phyloP scores from a whole-genome alignment of 2,888 invertebrate genomes.

The Lapara coniferarum region DNA sequence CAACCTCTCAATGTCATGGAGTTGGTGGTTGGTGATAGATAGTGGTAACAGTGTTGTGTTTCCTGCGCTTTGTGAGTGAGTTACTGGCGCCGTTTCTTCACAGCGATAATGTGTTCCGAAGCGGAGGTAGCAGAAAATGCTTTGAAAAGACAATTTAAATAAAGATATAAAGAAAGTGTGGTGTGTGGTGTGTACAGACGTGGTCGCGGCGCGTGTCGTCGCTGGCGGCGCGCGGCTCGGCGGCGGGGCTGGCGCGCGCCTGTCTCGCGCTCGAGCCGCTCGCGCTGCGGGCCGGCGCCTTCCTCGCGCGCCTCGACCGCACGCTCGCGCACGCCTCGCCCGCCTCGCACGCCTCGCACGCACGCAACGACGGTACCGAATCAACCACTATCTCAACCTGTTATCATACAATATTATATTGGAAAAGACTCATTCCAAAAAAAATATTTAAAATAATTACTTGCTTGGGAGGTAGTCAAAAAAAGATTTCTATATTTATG shows the following conservation, averaged over 20 bases:
- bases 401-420: too few relatives aligned
- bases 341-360: constrained; percentile 62
- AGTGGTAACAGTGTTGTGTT: too few relatives aligned
- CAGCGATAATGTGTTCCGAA: too few relatives aligned
- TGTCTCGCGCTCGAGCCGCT: constrained; percentile 90
- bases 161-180: too few relatives aligned
- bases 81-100: too few relatives aligned
- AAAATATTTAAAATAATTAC: too few relatives aligned
- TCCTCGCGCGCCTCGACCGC: constrained; percentile 86
- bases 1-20: neutral
- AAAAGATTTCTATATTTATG: too few relatives aligned
- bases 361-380: neutral
- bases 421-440: too few relatives aligned
- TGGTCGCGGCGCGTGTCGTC: constrained; percentile 68
- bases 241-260: constrained; percentile 73
- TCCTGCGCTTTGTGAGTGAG: too few relatives aligned
- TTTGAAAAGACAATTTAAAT: too few relatives aligned
- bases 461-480: too few relatives aligned
- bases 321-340: constrained; percentile 82
- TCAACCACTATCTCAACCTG: neutral
- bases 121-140: too few relatives aligned
- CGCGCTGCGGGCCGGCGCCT: constrained; percentile 91
- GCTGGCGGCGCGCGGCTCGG: constrained; percentile 52
- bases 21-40: neutral
- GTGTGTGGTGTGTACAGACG: constrained; percentile 47